Percentiles rank a stretch among this genome's conserved stretches.
Conservation (phyloP, 2,888 invertebrate species). For the Trisateles emortualis region DNA sequence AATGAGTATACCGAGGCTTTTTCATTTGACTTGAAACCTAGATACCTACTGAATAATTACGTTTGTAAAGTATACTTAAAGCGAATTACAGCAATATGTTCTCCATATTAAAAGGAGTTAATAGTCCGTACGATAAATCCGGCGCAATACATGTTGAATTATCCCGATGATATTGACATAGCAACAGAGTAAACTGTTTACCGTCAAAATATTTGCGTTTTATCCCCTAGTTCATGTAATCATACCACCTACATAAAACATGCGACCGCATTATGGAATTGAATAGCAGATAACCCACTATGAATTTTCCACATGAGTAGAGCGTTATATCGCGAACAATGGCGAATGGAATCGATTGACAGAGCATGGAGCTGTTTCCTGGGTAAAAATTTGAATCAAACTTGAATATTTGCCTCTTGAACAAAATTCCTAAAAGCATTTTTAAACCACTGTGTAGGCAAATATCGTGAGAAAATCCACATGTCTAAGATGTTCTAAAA, state of each 20-base stretch:
- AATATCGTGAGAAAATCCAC: too few species aligned
- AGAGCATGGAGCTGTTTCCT: conserved; percentile 38
- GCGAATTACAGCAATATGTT: not conserved
- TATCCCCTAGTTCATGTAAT: conserved; percentile 16
- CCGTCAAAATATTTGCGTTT: not conserved
- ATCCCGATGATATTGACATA: not conserved
- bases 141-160: not conserved
- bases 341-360: conserved; percentile 54
- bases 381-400: conserved; percentile 19
- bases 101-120: not conserved
- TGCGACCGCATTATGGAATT: conserved; percentile 20
- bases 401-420: conserved; percentile 1
- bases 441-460: too few species aligned
- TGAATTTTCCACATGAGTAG: conserved; percentile 55
- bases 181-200: not conserved
- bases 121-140: not conserved
- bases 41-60: conserved; percentile 1
- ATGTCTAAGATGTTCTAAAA: too few species aligned
- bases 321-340: conserved; percentile 51
- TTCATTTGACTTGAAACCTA: conserved; percentile 10
- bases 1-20: conserved; percentile 19
- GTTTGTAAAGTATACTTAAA: not conserved
- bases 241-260: conserved; percentile 8
- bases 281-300: conserved; percentile 35
- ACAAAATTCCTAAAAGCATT: too few species aligned